These are phyloP conservation scores for Drosophila trapezifrons DNA, from an alignment of 1,140 invertebrate genomes.

Conservation along the genomic window DNA sequence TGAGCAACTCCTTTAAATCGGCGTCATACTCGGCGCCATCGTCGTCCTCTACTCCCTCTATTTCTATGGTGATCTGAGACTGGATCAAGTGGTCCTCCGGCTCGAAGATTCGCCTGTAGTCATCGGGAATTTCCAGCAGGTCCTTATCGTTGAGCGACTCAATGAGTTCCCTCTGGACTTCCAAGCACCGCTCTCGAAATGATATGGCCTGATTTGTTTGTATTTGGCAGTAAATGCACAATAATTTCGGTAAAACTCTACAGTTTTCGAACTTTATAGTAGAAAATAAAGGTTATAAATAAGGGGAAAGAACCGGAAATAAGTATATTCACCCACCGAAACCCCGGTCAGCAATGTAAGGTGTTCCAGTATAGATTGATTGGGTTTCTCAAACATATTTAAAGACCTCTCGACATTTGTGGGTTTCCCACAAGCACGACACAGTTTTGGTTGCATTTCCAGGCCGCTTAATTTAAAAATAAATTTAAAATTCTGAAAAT, in stretches of 20 bases:
- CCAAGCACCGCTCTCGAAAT: conserved; percentile 49
- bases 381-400: conserved; percentile 40
- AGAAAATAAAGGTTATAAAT: background rate
- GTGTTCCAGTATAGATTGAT: conserved; percentile 38
- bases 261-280: conserved; percentile 38
- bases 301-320: background rate
- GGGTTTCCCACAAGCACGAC: conserved; percentile 44
- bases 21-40: background rate
- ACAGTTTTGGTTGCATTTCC: conserved; percentile 45
- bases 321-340: conserved; percentile 22
- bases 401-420: conserved; percentile 23
- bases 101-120: conserved; percentile 17
- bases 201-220: conserved; percentile 30
- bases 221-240: conserved; percentile 50
- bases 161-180: conserved; percentile 39
- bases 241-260: conserved; percentile 36
- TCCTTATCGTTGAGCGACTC: conserved; percentile 28
- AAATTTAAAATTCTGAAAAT: background rate
- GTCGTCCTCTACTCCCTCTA: conserved; percentile 2
- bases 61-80: conserved; percentile 8
- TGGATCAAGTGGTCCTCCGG: conserved; percentile 2
- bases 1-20: background rate
- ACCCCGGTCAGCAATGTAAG: conserved; percentile 52
- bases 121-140: conserved; percentile 18
- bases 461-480: background rate